phyloP scores from a whole-genome alignment of 2,888 invertebrate species.

The Tachina lurida region DNA sequence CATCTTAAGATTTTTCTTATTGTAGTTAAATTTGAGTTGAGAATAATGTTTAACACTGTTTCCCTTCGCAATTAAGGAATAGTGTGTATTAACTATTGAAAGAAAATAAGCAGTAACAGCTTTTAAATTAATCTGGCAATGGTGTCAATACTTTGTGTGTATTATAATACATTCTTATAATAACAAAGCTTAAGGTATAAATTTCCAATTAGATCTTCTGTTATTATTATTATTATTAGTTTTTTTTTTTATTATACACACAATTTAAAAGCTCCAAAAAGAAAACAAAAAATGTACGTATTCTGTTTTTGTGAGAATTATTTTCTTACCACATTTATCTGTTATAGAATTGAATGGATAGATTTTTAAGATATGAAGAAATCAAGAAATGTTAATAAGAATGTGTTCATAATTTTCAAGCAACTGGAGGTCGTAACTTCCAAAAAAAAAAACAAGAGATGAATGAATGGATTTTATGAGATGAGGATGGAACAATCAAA shows the following conservation, averaged over 20 bases:
- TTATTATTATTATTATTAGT: neutral
- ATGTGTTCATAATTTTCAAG: slow-evolving; percentile 49
- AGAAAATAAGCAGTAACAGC: too few relatives aligned
- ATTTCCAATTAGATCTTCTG: slow-evolving; percentile 54
- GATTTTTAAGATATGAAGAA: neutral
- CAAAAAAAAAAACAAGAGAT: slow-evolving; percentile 13
- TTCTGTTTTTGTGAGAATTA: slow-evolving; percentile 33
- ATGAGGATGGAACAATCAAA: slow-evolving; percentile 38
- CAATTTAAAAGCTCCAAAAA: slow-evolving; percentile 12
- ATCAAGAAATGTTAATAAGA: slow-evolving; percentile 9
- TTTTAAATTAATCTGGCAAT: neutral
- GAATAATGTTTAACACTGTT: slow-evolving; percentile 15
- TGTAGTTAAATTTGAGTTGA: too few relatives aligned
- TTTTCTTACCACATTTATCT: slow-evolving; percentile 54
- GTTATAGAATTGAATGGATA: slow-evolving; percentile 32
- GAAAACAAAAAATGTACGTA: neutral
- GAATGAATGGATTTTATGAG: neutral
- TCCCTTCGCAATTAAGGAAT: neutral
- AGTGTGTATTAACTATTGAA: too few relatives aligned
- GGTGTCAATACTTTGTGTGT: neutral
- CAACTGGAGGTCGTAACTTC: slow-evolving; percentile 51
- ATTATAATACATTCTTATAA: neutral
- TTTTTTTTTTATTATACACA: neutral
- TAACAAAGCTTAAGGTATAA: slow-evolving; percentile 34
- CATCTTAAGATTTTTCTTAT: slow-evolving; percentile 52